phyloP scores from a whole-genome alignment of 2,888 invertebrate species.

The Rotaria magnacalcarata region DNA sequence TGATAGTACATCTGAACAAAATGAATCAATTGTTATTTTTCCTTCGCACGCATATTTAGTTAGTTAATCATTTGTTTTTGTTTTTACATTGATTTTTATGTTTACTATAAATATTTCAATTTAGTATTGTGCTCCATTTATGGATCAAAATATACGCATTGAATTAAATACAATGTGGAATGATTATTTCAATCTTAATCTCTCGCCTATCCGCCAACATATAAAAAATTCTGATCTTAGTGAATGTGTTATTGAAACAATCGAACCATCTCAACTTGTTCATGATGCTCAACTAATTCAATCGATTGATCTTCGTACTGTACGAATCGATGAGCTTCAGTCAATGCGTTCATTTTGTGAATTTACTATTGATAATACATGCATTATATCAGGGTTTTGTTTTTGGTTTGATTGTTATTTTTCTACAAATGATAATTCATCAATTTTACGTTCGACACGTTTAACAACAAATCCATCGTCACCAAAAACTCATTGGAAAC shows the following conservation, averaged over 20 bases:
- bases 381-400: conserved; percentile 55
- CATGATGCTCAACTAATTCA: conserved; percentile 50
- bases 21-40: conserved; percentile 1
- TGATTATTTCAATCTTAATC: conserved; percentile 56
- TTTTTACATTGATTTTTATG: not conserved
- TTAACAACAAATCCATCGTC: conserved; percentile 76
- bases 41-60: conserved; percentile 26
- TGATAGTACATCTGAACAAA: not conserved
- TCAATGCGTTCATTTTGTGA: conserved; percentile 47
- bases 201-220: conserved; percentile 49
- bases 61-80: not conserved
- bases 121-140: conserved; percentile 33
- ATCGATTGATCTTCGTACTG: conserved; percentile 52
- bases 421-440: conserved; percentile 44
- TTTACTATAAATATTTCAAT: not conserved
- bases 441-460: conserved; percentile 60
- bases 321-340: conserved; percentile 50
- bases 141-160: conserved; percentile 8
- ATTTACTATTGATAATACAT: conserved; percentile 50
- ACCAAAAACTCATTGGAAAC: conserved; percentile 85
- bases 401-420: conserved; percentile 57
- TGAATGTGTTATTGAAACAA: conserved; percentile 50
- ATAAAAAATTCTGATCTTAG: conserved; percentile 47
- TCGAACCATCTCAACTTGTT: conserved; percentile 50
- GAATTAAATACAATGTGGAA: conserved; percentile 50